Evolutionary conservation across 2,888 invertebrate species (phyloP).

Genomic region (Saturnia japonica): DNA sequence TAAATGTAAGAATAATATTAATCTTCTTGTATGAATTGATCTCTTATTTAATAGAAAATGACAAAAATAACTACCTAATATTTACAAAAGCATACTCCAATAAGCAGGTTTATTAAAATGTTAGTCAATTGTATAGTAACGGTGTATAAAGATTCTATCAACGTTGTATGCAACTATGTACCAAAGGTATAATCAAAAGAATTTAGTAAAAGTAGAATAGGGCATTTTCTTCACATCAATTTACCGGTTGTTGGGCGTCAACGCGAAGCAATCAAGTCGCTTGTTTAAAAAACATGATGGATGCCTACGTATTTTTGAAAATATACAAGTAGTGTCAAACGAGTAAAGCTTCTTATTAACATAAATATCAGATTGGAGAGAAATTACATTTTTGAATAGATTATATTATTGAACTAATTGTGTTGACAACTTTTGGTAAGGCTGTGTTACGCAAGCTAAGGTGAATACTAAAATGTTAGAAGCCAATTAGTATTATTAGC

Average conservation of each 20-base stretch:
- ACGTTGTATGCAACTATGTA: neutral
- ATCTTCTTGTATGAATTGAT: neutral
- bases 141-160: neutral
- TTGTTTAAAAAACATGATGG: neutral
- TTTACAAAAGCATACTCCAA: neutral
- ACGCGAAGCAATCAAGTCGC: constrained; percentile 61
- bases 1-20: neutral
- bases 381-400: neutral
- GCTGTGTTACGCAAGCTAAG: neutral
- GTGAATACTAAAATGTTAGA: constrained; percentile 1
- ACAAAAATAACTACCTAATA: neutral
- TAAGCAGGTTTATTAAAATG: neutral
- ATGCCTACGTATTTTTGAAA: neutral
- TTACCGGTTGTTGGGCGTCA: constrained; percentile 60
- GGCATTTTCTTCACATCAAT: constrained; percentile 38
- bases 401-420: neutral
- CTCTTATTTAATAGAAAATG: neutral
- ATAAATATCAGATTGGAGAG: too few relatives aligned
- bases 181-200: constrained; percentile 2
- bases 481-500: constrained; percentile 13
- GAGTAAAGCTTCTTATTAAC: too few relatives aligned
- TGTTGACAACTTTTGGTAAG: neutral
- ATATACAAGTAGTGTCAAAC: too few relatives aligned
- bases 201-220: constrained; percentile 5
- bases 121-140: neutral